A percentile compares a stretch with the other conserved stretches of the same genome.
Evolutionary conservation across 2,888 invertebrate species (phyloP).

Genomic region (Tipula helvola): DNA sequence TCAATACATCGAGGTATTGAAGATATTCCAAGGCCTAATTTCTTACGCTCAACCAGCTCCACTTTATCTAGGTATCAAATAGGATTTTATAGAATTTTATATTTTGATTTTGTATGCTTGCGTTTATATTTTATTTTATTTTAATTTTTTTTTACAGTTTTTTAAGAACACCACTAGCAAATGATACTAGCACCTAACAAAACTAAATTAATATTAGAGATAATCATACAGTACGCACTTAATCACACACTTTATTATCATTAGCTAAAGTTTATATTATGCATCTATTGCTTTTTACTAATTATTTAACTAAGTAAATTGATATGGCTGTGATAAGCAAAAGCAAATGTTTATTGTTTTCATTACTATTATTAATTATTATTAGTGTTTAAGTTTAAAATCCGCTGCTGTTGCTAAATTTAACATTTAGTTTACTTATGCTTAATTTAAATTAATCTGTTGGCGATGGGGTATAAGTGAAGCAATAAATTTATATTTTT

Average conservation of each 20-base stretch:
- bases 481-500: background rate
- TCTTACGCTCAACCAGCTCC: slow-evolving; percentile 39
- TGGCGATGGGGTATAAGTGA: background rate
- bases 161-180: slow-evolving; percentile 17
- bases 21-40: slow-evolving; percentile 43
- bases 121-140: slow-evolving; percentile 5
- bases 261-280: background rate
- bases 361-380: background rate
- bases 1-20: slow-evolving; percentile 74
- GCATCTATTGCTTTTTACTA: background rate
- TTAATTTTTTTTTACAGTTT: slow-evolving; percentile 18
- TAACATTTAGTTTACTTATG: background rate
- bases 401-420: background rate
- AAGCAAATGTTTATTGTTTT: background rate
- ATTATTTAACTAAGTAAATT: background rate
- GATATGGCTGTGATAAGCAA: background rate
- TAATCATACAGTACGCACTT: background rate
- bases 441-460: background rate
- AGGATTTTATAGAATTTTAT: background rate
- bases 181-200: background rate
- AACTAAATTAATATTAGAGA: background rate
- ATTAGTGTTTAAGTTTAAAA: background rate
- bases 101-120: background rate
- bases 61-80: slow-evolving; percentile 38
- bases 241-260: background rate